These are phyloP conservation scores for Sebastes jordani DNA, from an alignment of 2,797 vertebrate genomes.

Conservation along the genomic window DNA sequence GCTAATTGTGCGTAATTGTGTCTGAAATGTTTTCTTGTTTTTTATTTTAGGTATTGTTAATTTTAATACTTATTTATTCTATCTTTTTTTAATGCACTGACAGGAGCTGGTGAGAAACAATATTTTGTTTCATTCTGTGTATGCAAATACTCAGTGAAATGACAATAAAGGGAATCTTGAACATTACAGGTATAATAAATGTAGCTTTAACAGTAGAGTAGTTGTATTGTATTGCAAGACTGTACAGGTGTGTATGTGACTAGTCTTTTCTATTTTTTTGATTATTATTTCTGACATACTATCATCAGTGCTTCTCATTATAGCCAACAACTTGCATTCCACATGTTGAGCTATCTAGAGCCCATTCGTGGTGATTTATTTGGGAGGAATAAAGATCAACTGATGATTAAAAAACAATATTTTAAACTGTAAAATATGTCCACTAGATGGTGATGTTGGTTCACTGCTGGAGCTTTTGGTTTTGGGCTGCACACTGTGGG, in stretches of 20 bases:
- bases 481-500: neutral
- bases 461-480: neutral
- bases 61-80: too few relatives aligned
- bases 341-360: neutral
- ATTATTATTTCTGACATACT: neutral
- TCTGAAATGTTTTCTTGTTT: too few relatives aligned
- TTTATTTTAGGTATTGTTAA: too few relatives aligned
- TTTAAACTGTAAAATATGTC: neutral
- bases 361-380: neutral
- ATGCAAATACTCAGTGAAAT: too few relatives aligned
- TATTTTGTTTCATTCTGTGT: too few relatives aligned
- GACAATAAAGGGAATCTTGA: too few relatives aligned
- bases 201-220: neutral
- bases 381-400: neutral
- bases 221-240: neutral
- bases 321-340: neutral
- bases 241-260: neutral
- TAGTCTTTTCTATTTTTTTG: neutral
- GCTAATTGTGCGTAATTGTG: too few relatives aligned
- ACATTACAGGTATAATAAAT: too few relatives aligned
- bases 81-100: too few relatives aligned
- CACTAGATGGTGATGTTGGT: constrained; percentile 34
- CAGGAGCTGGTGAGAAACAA: too few relatives aligned
- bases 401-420: neutral
- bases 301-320: neutral